Percentiles rank a stretch among this genome's conserved stretches.
Evolutionary conservation across 2,797 vertebrate species (phyloP).

Genomic region (Rhincodon typus): DNA sequence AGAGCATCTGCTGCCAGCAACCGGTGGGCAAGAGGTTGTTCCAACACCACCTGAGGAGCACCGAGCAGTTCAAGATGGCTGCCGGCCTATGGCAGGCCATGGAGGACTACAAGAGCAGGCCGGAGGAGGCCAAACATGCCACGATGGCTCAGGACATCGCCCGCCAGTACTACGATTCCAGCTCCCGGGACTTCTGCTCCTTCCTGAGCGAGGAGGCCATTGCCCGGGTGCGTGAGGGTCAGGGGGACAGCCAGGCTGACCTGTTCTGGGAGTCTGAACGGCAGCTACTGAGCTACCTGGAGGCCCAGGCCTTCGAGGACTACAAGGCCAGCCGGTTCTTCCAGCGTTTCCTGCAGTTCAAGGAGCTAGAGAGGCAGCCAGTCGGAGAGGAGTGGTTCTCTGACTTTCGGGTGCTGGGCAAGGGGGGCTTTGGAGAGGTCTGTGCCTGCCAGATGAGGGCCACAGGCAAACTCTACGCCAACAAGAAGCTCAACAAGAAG

Average conservation of each 20-base stretch:
- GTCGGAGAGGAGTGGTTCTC: slow-evolving; percentile 65
- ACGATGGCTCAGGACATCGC: slow-evolving; percentile 62
- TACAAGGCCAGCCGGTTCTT: slow-evolving; percentile 65
- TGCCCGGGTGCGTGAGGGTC: slow-evolving; percentile 59
- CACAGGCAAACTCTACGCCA: slow-evolving; percentile 69
- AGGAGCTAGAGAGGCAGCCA: slow-evolving; percentile 62
- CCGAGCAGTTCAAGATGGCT: slow-evolving; percentile 47
- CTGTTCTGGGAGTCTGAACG: slow-evolving; percentile 63
- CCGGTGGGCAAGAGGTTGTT: slow-evolving; percentile 64
- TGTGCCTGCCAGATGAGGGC: slow-evolving; percentile 64
- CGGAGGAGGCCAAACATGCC: slow-evolving; percentile 54
- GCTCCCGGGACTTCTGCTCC: slow-evolving; percentile 59
- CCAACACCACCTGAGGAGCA: slow-evolving; percentile 56
- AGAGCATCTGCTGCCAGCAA: slow-evolving; percentile 59
- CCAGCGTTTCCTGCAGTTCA: slow-evolving; percentile 64
- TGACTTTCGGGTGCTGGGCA: slow-evolving; percentile 67
- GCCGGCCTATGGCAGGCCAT: slow-evolving; percentile 62
- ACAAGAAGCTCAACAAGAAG: slow-evolving; percentile 70
- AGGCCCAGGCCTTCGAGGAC: slow-evolving; percentile 45
- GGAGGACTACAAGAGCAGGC: slow-evolving; percentile 52
- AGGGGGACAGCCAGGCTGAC: slow-evolving; percentile 53
- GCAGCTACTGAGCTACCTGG: slow-evolving; percentile 59
- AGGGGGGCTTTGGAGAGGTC: slow-evolving; percentile 66
- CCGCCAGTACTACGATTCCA: slow-evolving; percentile 59
- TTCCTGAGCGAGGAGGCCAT: slow-evolving; percentile 65